A percentile compares a stretch with the other conserved stretches of the same genome.
These are phyloP conservation scores for Hirtodrosophila alboralis DNA, from an alignment of 2,888 invertebrate genomes.

Conservation along the genomic window DNA sequence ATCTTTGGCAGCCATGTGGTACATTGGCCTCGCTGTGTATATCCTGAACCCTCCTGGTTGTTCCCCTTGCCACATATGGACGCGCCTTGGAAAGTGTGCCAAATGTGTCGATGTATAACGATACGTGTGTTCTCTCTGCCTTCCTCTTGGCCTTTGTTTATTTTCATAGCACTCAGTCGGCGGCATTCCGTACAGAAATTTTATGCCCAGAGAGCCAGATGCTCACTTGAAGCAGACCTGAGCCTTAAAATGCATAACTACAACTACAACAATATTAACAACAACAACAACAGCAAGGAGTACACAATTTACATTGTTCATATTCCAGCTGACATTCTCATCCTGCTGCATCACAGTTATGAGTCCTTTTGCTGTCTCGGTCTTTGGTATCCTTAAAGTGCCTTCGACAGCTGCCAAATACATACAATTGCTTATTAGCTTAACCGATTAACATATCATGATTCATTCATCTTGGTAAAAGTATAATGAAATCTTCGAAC, in stretches of 20 bases:
- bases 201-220: slow-evolving; percentile 37
- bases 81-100: slow-evolving; percentile 50
- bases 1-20: slow-evolving; percentile 49
- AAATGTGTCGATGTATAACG: slow-evolving; percentile 54
- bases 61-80: too few relatives aligned
- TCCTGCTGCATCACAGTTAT: slow-evolving; percentile 36
- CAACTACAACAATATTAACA: slow-evolving; percentile 7
- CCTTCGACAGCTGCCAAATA: slow-evolving; percentile 42
- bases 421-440: slow-evolving; percentile 34
- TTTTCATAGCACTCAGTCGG: slow-evolving; percentile 34
- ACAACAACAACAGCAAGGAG: slow-evolving; percentile 10
- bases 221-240: slow-evolving; percentile 43
- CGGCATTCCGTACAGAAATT: slow-evolving; percentile 34
- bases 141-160: slow-evolving; percentile 38
- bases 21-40: slow-evolving; percentile 5
- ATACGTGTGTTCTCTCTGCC: slow-evolving; percentile 29
- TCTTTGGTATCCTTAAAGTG: slow-evolving; percentile 20
- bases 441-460: slow-evolving; percentile 21
- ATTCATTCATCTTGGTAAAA: background rate
- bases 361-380: slow-evolving; percentile 15
- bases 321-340: slow-evolving; percentile 42
- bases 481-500: too few relatives aligned
- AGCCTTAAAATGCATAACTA: slow-evolving; percentile 42
- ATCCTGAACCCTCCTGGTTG: too few relatives aligned
- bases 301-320: slow-evolving; percentile 35